Evolutionary conservation across 1,140 invertebrate genomes (phyloP).

Genomic region (Elymnias hypermnestra): DNA sequence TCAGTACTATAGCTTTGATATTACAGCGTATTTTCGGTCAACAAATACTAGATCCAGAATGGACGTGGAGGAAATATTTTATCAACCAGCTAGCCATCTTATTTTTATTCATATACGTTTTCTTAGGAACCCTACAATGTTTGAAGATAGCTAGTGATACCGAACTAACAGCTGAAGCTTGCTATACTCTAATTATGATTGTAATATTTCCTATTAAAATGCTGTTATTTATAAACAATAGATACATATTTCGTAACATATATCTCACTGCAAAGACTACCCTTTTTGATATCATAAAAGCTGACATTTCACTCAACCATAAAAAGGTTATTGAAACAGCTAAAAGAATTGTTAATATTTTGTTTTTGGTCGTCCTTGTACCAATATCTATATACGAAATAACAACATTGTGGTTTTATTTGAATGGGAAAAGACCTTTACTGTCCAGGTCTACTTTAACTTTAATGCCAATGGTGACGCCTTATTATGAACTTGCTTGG

Average conservation of each 20-base stretch:
- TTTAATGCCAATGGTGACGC: conserved; percentile 46
- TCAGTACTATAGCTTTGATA: conserved; percentile 31
- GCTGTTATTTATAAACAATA: conserved; percentile 36
- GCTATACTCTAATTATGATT: conserved; percentile 43
- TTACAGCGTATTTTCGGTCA: conserved; percentile 44
- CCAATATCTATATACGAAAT: conserved; percentile 35
- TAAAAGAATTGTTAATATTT: conserved; percentile 24
- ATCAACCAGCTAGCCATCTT: conserved; percentile 33
- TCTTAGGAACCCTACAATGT: conserved; percentile 42
- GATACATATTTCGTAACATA: conserved; percentile 30
- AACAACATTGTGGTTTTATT: conserved; percentile 42
- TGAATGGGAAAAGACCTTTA: conserved; percentile 29
- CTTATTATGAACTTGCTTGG: conserved; percentile 48
- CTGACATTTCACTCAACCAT: conserved; percentile 22
- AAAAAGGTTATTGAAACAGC: conserved; percentile 24
- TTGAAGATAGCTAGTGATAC: conserved; percentile 31
- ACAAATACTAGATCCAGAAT: conserved; percentile 47
- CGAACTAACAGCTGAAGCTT: conserved; percentile 39
- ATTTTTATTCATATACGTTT: conserved; percentile 40
- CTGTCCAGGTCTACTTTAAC: conserved; percentile 41
- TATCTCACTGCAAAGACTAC: conserved; percentile 39
- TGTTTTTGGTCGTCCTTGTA: conserved; percentile 30
- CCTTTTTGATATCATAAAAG: conserved; percentile 30
- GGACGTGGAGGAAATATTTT: conserved; percentile 42
- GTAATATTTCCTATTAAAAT: conserved; percentile 39